Evolutionary conservation across 1,140 invertebrate species (phyloP).

Genomic region (Leptopilina boulardi): DNA sequence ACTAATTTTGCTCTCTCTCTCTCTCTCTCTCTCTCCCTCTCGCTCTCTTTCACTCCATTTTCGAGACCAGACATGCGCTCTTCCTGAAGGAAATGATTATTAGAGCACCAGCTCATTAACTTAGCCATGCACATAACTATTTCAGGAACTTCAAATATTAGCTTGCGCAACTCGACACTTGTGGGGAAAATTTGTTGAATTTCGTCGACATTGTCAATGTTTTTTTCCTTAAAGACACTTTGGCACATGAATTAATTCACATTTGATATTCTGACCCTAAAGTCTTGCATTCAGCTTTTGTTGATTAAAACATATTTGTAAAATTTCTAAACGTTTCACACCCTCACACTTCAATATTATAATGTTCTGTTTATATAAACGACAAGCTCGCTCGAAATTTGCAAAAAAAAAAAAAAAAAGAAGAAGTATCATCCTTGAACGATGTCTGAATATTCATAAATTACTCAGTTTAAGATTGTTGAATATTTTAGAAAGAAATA

Average conservation of each 20-base stretch:
- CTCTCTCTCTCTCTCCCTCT: neutral
- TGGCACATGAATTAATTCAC: neutral
- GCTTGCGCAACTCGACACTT: slow-evolving; percentile 43
- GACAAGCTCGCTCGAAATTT: neutral
- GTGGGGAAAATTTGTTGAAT: neutral
- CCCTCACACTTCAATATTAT: neutral
- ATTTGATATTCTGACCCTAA: neutral
- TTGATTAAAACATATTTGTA: neutral
- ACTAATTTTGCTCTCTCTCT: neutral
- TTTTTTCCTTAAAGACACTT: neutral
- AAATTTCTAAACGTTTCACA: slow-evolving; percentile 11
- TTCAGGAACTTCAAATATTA: slow-evolving; percentile 58
- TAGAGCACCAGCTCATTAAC: slow-evolving; percentile 51
- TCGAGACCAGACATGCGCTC: neutral
- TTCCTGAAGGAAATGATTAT: slow-evolving; percentile 51
- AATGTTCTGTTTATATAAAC: neutral
- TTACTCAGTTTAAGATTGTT: slow-evolving; percentile 22
- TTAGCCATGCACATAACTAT: slow-evolving; percentile 48
- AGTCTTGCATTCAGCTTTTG: neutral
- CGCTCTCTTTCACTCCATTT: neutral
- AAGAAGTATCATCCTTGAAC: slow-evolving; percentile 13
- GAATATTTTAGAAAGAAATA: slow-evolving; percentile 13
- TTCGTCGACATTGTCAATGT: slow-evolving; percentile 12
- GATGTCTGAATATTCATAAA: slow-evolving; percentile 22
- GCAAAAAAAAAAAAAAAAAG: neutral